These are phyloP conservation scores for Vicugna pacos DNA, from an alignment of 2,113 vertebrate genomes.

Conservation along the genomic window DNA sequence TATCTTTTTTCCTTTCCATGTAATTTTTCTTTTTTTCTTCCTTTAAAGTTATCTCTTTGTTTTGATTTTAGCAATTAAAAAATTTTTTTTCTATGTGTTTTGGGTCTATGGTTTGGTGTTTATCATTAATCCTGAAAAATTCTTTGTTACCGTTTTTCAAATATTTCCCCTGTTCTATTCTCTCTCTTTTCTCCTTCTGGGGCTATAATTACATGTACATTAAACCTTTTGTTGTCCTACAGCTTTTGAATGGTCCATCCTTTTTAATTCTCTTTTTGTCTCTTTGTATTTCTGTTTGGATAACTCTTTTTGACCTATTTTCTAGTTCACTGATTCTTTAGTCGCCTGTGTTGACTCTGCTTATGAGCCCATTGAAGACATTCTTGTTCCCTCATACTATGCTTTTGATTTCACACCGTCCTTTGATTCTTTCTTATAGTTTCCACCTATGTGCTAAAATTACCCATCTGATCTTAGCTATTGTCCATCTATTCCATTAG, in stretches of 20 bases:
- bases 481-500: not conserved
- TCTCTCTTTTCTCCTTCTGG: not conserved
- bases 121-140: slow-evolving; percentile 28
- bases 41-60: not conserved
- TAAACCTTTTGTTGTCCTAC: not conserved
- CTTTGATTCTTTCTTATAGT: slow-evolving; percentile 10
- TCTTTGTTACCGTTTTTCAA: slow-evolving; percentile 32
- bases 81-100: not conserved
- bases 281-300: not conserved
- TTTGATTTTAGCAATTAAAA: slow-evolving; percentile 23
- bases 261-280: not conserved
- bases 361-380: not conserved
- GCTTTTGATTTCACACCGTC: slow-evolving; percentile 21
- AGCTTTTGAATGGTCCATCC: not conserved
- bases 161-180: not conserved
- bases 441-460: not conserved
- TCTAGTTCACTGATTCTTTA: not conserved
- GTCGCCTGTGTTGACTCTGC: not conserved
- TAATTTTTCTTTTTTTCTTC: not conserved
- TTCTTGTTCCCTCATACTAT: not conserved
- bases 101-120: not conserved
- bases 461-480: not conserved
- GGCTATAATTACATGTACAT: not conserved
- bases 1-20: not conserved
- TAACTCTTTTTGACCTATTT: not conserved